Conservation (phyloP, 2,113 vertebrate species). For the Thunnus thynnus region DNA sequence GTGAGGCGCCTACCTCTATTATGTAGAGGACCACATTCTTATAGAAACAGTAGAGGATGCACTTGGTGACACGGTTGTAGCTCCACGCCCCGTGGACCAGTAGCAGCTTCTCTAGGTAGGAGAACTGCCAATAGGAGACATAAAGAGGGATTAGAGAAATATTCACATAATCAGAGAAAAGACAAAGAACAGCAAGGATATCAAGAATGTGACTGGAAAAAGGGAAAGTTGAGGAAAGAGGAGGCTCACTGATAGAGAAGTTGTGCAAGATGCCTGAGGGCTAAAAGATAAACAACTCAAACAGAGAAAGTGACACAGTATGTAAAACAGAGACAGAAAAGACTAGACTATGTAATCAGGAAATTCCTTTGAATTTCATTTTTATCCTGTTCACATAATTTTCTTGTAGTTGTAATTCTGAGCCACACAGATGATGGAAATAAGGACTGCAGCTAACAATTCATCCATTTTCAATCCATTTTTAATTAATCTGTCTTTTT, state of each 20-base stretch:
- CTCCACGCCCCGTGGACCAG: slow-evolving; percentile 99
- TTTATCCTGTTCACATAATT: background rate
- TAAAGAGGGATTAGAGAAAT: background rate
- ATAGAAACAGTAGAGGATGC: slow-evolving; percentile 99
- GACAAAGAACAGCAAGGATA: background rate
- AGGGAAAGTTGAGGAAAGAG: slow-evolving; percentile 9
- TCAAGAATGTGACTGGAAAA: slow-evolving; percentile 11
- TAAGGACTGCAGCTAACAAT: background rate
- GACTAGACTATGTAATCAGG: slow-evolving; percentile 28
- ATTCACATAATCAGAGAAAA: background rate
- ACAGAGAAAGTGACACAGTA: slow-evolving; percentile 45
- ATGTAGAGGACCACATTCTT: slow-evolving; percentile 99
- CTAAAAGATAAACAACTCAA: slow-evolving; percentile 38
- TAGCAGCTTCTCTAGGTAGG: slow-evolving; percentile 95
- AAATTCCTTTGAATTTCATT: background rate
- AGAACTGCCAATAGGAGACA: slow-evolving; percentile 87
- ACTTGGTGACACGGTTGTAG: slow-evolving; percentile 98
- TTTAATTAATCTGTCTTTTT: too few relatives aligned
- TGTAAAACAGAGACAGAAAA: slow-evolving; percentile 31
- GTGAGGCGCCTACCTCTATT: slow-evolving; percentile 91
- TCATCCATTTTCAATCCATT: background rate
- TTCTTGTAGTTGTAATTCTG: background rate
- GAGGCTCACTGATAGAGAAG: slow-evolving; percentile 31
- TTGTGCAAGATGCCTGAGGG: slow-evolving; percentile 33
- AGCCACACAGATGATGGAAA: background rate